Evolutionary conservation across 1,140 invertebrate species (phyloP), one percentile per base, ranked within the genome.

Genomic region (Tetramorium alpestre): DNA sequence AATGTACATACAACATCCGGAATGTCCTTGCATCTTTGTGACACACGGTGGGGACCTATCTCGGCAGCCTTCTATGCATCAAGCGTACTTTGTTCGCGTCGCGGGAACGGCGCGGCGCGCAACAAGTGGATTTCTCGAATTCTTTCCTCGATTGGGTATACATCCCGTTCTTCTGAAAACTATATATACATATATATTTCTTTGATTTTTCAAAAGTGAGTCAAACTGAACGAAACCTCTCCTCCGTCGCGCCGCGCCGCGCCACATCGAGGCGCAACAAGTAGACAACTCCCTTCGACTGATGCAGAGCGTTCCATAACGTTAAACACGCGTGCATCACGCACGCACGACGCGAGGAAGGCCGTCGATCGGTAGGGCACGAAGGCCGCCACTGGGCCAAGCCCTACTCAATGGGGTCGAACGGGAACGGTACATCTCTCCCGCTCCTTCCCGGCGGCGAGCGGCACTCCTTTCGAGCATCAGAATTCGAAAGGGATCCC

Each of bases 351-450:
- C 33, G 77, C 7, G n/a, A 49, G 49, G 67, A 58, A 73, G 67
- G 25, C 67, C 80, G 44, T 80, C 77, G 62, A 18, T 54, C 16
- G 38, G 41, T 38, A 60, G 22, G 33, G 25, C 76, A 22, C 69
- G 80, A 84, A 84, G 80, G 80, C 56, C 80, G 80, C 67, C 41
- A 58, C 44, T 38, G 25, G 44, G 76, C 60, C 69, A 54, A 84
- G 80, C 69, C 69, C 69, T 84, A 75, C 51, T 84, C 80, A 84
- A 84, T 84, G 80, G 62, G 64, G 62, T 62, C 77, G 47, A 80
- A 80, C 76, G 60, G 44, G 67, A 72, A 82, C 67, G 54, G 69
- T 73, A 82, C 67, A 58, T 73, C 67, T 82, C 54, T 82, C 80
- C 41, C 41, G 67, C 54, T 44, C 41, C 69, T 33, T 64, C 38